A percentile compares a stretch with the other conserved stretches of the same genome.
Evolutionary conservation across 1,140 invertebrate species (phyloP).

Genomic region (Drosophila erecta): DNA sequence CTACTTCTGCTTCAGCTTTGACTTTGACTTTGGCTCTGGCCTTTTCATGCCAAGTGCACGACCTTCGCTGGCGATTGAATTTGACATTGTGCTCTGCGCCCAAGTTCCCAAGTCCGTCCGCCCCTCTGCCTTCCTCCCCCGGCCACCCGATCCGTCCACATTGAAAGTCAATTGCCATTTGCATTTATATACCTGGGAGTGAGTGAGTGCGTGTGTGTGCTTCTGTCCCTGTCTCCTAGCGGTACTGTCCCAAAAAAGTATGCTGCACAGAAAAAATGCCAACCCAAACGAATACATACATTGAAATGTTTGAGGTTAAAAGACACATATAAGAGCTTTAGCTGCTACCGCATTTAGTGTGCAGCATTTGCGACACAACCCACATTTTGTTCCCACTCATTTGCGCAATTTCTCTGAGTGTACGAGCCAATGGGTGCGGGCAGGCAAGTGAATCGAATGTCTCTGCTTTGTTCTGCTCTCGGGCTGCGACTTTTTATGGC

Average conservation of each 20-base stretch:
- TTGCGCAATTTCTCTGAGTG: constrained; percentile 1
- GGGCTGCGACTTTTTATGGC: constrained; percentile 60
- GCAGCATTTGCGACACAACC: too few relatives aligned
- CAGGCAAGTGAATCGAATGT: constrained; percentile 40
- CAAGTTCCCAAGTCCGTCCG: neutral
- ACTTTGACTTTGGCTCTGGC: constrained; percentile 53
- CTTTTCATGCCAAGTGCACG: constrained; percentile 66
- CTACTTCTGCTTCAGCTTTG: neutral
- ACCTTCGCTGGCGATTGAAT: constrained; percentile 72
- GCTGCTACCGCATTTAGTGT: too few relatives aligned
- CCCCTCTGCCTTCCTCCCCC: neutral
- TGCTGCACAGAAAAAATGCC: constrained; percentile 1
- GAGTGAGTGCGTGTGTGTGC: constrained; percentile 14
- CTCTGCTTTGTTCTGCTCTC: constrained; percentile 27
- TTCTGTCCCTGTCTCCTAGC: constrained; percentile 9
- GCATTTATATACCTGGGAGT: constrained; percentile 52
- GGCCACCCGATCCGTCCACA: constrained; percentile 25
- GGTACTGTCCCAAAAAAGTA: constrained; percentile 40
- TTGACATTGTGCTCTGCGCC: constrained; percentile 65
- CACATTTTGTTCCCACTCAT: too few relatives aligned
- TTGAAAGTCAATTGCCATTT: constrained; percentile 77
- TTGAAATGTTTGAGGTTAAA: too few relatives aligned
- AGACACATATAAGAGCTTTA: too few relatives aligned
- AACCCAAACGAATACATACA: neutral
- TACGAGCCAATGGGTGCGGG: constrained; percentile 14